A percentile compares a stretch with the other conserved stretches of the same genome.
These are phyloP conservation scores for Sebastes matsubarae DNA, from an alignment of 2,797 vertebrate genomes.

Conservation along the genomic window DNA sequence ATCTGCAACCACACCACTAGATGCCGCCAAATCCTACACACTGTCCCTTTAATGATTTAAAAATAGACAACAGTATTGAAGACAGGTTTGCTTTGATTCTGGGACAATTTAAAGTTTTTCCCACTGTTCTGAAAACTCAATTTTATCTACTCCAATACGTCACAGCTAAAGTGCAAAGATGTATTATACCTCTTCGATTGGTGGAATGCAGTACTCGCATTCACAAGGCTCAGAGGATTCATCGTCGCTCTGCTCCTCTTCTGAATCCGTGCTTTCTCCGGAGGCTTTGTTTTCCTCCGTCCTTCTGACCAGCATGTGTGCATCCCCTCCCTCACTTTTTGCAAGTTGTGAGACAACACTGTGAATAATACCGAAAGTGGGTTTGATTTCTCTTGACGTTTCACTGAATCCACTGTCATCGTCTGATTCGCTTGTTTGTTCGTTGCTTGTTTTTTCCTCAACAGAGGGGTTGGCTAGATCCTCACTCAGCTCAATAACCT, in stretches of 20 bases:
- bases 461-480: not conserved
- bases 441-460: slow-evolving; percentile 1
- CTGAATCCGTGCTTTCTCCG: slow-evolving; percentile 65
- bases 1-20: not conserved
- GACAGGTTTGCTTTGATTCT: not conserved
- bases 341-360: slow-evolving; percentile 44
- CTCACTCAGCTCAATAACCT: slow-evolving; percentile 30
- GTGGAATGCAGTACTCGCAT: slow-evolving; percentile 81
- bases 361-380: slow-evolving; percentile 67
- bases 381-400: not conserved
- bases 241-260: slow-evolving; percentile 75
- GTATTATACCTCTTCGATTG: slow-evolving; percentile 74
- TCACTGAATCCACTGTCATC: slow-evolving; percentile 12
- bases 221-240: slow-evolving; percentile 75
- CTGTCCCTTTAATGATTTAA: not conserved
- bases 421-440: slow-evolving; percentile 11
- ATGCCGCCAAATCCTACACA: not conserved
- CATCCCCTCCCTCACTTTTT: not conserved
- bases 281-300: slow-evolving; percentile 34
- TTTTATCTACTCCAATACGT: not conserved
- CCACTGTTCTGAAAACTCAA: not conserved
- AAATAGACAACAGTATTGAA: slow-evolving; percentile 2
- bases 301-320: not conserved
- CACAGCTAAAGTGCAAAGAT: slow-evolving; percentile 4
- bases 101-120: not conserved